phyloP scores from a whole-genome alignment of 1,140 invertebrate species.

The Microplitis demolitor region DNA sequence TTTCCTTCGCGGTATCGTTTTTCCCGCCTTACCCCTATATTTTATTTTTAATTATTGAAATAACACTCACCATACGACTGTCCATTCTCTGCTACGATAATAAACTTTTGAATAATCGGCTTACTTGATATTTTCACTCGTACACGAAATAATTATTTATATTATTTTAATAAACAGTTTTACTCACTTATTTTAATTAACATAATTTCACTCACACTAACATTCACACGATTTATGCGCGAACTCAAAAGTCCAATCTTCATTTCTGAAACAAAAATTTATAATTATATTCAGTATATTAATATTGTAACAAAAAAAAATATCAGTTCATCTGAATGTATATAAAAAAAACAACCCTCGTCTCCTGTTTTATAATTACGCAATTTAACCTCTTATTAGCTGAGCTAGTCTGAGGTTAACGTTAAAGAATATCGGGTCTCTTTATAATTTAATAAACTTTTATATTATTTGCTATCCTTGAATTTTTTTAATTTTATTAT shows the following conservation, averaged over 20 bases:
- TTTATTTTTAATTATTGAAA: not conserved
- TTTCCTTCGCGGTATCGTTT: no score
- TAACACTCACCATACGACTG: not conserved
- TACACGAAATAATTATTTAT: not conserved
- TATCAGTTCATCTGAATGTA: no score
- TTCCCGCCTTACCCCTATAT: no score
- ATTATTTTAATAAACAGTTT: not conserved
- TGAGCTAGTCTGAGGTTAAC: no score
- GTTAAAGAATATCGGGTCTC: no score
- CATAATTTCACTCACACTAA: slow-evolving; percentile 1
- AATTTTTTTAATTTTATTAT: no score
- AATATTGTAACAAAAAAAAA: no score
- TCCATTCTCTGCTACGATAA: not conserved
- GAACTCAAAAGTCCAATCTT: not conserved
- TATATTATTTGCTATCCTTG: no score
- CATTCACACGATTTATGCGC: not conserved
- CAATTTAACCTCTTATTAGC: no score
- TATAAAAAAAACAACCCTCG: no score
- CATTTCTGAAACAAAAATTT: slow-evolving; percentile 6
- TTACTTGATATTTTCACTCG: not conserved
- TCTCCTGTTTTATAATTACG: not conserved
- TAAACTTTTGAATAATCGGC: not conserved
- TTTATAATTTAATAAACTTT: no score
- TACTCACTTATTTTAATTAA: not conserved
- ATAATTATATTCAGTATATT: not conserved